A percentile compares a stretch with the other conserved stretches of the same genome.
Conservation (phyloP, 2,113 vertebrate species). For the Dromiciops gliroides region DNA sequence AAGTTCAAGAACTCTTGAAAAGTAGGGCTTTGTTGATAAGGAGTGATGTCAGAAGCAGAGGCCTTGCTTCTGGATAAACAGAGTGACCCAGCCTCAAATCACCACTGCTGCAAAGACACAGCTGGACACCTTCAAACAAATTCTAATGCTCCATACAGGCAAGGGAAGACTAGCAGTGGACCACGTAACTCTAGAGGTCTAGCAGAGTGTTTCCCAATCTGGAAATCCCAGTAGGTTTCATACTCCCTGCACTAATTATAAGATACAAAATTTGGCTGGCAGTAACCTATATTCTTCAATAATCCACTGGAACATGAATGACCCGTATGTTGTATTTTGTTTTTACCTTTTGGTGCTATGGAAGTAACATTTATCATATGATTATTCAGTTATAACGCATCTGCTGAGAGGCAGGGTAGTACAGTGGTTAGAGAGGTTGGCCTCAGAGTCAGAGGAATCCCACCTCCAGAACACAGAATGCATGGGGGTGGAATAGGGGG, state of each 20-base stretch:
- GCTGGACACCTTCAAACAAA: neutral
- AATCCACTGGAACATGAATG: neutral
- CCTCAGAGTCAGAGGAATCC: neutral
- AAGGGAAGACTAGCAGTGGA: neutral
- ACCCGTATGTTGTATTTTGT: neutral
- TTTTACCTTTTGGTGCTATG: neutral
- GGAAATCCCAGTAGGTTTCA: neutral
- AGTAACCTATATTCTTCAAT: neutral
- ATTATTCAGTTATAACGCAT: neutral
- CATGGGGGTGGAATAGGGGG: neutral
- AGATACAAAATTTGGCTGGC: neutral
- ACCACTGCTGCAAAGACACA: neutral
- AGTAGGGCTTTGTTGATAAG: neutral
- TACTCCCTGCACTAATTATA: neutral
- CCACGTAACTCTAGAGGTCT: neutral
- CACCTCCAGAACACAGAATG: neutral
- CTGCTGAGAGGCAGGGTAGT: too few species aligned
- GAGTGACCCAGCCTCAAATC: neutral
- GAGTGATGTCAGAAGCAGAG: neutral
- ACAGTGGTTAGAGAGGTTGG: neutral
- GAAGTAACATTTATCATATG: neutral
- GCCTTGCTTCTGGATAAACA: neutral
- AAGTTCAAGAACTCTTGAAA: neutral
- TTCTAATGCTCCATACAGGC: neutral
- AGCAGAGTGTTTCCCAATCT: neutral